phyloP scores from a whole-genome alignment of 2,888 invertebrate species.

The Tortricodes alternella region DNA sequence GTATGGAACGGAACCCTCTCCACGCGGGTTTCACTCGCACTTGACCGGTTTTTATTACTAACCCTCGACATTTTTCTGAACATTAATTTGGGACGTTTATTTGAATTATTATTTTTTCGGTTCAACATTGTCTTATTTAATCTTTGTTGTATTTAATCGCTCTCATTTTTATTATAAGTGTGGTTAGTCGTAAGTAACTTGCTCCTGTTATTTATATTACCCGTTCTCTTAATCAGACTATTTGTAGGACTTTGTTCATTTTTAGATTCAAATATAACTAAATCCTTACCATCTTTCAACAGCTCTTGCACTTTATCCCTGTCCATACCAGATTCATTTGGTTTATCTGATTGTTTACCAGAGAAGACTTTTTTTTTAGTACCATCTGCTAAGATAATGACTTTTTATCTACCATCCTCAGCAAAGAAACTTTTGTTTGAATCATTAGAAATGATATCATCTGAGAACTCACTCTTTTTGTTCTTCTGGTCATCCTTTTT shows the following conservation, averaged over 20 bases:
- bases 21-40: too few relatives aligned
- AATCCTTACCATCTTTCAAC: too few relatives aligned
- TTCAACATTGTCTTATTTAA: background rate
- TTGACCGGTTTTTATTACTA: background rate
- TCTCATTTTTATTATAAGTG: too few relatives aligned
- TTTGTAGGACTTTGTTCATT: too few relatives aligned
- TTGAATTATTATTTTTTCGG: background rate
- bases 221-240: too few relatives aligned
- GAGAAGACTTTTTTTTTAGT: background rate
- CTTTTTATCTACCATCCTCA: background rate
- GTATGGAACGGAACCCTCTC: too few relatives aligned
- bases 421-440: conserved; percentile 1
- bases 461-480: background rate
- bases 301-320: too few relatives aligned
- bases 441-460: background rate
- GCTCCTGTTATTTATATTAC: too few relatives aligned
- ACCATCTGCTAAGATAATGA: background rate
- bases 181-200: too few relatives aligned
- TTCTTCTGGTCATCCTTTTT: background rate
- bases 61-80: background rate
- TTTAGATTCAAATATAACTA: too few relatives aligned
- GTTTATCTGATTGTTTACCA: background rate
- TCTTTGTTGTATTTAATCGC: background rate
- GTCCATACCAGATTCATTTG: too few relatives aligned
- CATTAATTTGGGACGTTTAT: background rate